Evolutionary conservation across 2,113 vertebrate species (phyloP).

Genomic region (Cebidichthys violaceus): DNA sequence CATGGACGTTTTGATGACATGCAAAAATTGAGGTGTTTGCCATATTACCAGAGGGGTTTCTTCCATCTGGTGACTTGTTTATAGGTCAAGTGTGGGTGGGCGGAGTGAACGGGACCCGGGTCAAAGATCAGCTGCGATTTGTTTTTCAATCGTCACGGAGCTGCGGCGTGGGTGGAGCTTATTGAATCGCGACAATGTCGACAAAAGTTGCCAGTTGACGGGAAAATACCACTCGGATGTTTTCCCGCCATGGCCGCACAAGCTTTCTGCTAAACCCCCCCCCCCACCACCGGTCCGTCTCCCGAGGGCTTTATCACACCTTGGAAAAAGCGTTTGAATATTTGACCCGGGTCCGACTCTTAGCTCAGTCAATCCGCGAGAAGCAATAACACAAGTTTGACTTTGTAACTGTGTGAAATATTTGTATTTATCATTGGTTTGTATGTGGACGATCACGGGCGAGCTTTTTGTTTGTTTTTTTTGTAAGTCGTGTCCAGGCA

Average conservation of each 20-base stretch:
- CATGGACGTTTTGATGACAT: slow-evolving; percentile 25
- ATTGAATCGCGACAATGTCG: background rate
- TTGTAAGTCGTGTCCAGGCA: slow-evolving; percentile 7
- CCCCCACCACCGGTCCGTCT: slow-evolving; percentile 10
- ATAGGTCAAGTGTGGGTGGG: slow-evolving; percentile 68
- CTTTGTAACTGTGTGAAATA: slow-evolving; percentile 71
- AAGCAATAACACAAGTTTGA: slow-evolving; percentile 80
- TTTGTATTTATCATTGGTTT: slow-evolving; percentile 69
- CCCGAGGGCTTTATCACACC: slow-evolving; percentile 19
- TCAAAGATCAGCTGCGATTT: slow-evolving; percentile 16
- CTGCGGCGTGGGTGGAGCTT: slow-evolving; percentile 22
- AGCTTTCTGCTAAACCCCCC: background rate
- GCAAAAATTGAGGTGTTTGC: slow-evolving; percentile 52
- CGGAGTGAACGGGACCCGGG: slow-evolving; percentile 18
- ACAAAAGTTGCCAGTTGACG: background rate
- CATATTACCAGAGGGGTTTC: slow-evolving; percentile 63
- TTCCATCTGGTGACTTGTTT: slow-evolving; percentile 57
- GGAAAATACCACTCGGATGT: no score
- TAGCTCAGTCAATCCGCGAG: slow-evolving; percentile 48
- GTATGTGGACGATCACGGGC: slow-evolving; percentile 51
- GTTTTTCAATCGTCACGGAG: background rate
- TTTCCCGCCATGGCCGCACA: background rate
- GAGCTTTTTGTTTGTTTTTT: background rate
- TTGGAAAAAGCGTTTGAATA: slow-evolving; percentile 22
- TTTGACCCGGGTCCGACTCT: slow-evolving; percentile 55